These are phyloP conservation scores for Cricetomys ansorgei DNA, from an alignment of 2,113 vertebrate species.

Conservation along the genomic window DNA sequence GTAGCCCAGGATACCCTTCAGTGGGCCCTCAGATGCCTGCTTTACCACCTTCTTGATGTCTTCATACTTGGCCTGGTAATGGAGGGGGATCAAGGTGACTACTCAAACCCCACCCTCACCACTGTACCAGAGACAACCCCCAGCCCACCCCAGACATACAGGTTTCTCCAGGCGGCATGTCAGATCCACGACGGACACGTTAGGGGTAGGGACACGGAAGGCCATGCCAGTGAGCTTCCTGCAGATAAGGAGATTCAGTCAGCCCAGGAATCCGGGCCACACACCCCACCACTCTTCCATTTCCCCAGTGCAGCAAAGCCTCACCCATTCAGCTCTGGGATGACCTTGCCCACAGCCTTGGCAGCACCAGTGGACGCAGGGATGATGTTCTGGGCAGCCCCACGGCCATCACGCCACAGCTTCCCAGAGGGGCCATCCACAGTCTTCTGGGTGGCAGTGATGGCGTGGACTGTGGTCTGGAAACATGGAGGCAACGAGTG, in stretches of 20 bases:
- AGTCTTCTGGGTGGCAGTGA: constrained; percentile 84
- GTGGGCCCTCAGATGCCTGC: constrained; percentile 93
- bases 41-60: constrained; percentile 97
- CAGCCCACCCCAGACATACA: constrained; percentile 85
- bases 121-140: rapidly evolving
- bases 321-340: constrained; percentile 97
- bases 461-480: constrained; percentile 97
- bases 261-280: background rate
- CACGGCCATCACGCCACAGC: background rate
- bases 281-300: too few relatives aligned
- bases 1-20: constrained; percentile 97
- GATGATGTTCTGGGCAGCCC: background rate
- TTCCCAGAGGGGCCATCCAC: background rate
- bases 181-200: constrained; percentile 97
- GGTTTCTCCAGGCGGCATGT: constrained; percentile 97
- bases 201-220: constrained; percentile 97
- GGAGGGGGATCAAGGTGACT: constrained; percentile 52
- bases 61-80: constrained; percentile 95
- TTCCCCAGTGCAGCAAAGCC: constrained; percentile 43
- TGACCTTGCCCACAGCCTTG: constrained; percentile 80
- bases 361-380: background rate
- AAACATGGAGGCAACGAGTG: background rate
- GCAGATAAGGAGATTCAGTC: background rate
- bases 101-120: background rate
- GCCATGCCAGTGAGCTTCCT: constrained; percentile 99